A percentile compares a stretch with the other conserved stretches of the same genome.
phyloP scores from a whole-genome alignment of 35 echinoderm and acorn worm species.

The Diadema setosum region DNA sequence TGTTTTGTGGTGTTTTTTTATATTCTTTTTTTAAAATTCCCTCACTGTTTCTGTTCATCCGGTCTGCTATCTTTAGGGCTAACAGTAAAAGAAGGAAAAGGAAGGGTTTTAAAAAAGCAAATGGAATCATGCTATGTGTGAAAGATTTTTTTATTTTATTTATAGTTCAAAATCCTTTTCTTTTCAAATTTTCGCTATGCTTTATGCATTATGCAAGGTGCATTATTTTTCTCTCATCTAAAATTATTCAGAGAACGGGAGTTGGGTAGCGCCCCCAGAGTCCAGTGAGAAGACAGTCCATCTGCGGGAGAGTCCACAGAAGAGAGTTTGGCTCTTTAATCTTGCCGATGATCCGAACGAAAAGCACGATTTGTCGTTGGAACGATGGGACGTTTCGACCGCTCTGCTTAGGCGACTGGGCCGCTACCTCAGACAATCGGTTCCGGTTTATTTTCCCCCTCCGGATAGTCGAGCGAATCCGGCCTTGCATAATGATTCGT shows the following conservation, averaged over 20 bases:
- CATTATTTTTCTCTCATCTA: neutral
- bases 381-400: slow-evolving; percentile 15
- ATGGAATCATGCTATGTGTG: neutral
- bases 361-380: slow-evolving; percentile 54
- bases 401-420: slow-evolving; percentile 17
- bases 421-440: slow-evolving; percentile 19
- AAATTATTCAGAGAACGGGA: slow-evolving; percentile 29
- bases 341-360: slow-evolving; percentile 78
- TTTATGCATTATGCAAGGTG: neutral
- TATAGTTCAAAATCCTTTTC: neutral
- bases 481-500: slow-evolving; percentile 40
- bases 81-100: neutral
- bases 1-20: too few species aligned
- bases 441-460: slow-evolving; percentile 26
- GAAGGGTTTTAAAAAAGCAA: neutral
- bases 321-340: slow-evolving; percentile 77
- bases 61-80: too few species aligned
- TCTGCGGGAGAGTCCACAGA: slow-evolving; percentile 14
- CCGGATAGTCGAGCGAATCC: slow-evolving; percentile 26
- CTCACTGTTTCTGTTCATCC: too few species aligned
- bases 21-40: too few species aligned
- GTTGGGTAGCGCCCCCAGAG: slow-evolving; percentile 79
- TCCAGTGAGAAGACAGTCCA: slow-evolving; percentile 35
- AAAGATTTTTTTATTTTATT: neutral
- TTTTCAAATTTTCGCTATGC: neutral